Evolutionary conservation across 2,888 invertebrate genomes (phyloP), one percentile per base, ranked within the genome.

Genomic region (Apamea epomidion): DNA sequence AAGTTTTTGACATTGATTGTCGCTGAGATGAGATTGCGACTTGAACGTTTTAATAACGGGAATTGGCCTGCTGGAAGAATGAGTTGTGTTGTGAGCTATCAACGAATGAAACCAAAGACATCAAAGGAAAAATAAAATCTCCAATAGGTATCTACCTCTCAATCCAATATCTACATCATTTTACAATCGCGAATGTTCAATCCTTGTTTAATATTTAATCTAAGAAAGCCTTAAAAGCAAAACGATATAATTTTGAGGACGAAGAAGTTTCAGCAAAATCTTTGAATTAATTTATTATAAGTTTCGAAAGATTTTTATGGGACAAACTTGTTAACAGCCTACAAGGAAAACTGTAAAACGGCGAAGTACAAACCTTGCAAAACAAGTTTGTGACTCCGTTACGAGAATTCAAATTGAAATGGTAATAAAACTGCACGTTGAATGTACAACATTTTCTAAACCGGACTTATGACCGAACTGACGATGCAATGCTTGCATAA

Each of bases 251-350:
- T 74, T 78, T 78, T 32, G 68, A 7, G 7, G 16, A 87, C 45
- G 72, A 48, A 21, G 29, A 79, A 84, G 60, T 81, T 87, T 81
- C 42, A n/a, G 54, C 54, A 60, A 70, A 82, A 75, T 75, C 54
- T 73, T 70, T 64, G 78, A 74, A 78, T 75, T 75, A 79, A 81
- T 79, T 87, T 58, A 77, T 84, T 80, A 79, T 68, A 68, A 86
- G 65, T 80, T 81, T 45, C 69, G 37, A 65, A 85, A 78, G 67
- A 64, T 80, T 73, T 86, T 79, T 84, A 74, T 68, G 48, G 48
- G 54, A 32, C 16, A 62, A 77, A 75, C 74, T 81, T 79, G 32
- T 37, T 70, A 69, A 67, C 76, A 21, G 54, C 51, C 42, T 37
- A 70, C 45, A 54, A 75, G 83, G 70, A 82, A 85, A 82, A 71